Percentiles rank a stretch among this genome's conserved stretches.
Evolutionary conservation across 1,140 invertebrate species (phyloP).

Genomic region (Drosophila orena): DNA sequence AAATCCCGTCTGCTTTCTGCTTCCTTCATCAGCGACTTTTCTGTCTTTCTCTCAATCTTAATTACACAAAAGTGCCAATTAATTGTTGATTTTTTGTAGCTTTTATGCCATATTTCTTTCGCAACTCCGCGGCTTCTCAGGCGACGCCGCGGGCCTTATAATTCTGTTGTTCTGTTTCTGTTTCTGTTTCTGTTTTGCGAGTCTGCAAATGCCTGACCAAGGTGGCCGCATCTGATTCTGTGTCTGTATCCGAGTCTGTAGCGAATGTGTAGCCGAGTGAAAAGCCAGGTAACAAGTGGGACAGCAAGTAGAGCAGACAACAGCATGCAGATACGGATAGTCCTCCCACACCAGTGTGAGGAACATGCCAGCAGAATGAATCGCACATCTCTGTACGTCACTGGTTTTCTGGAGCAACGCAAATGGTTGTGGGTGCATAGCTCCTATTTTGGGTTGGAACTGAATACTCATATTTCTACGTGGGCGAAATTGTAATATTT

Average conservation of each 20-base stretch:
- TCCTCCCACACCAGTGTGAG: conserved; percentile 14
- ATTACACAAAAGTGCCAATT: conserved; percentile 78
- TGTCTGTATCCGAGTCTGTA: conserved; percentile 43
- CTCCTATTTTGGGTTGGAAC: too few relatives aligned
- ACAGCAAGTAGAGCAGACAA: conserved; percentile 64
- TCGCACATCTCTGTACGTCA: conserved; percentile 15
- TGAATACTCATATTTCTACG: too few relatives aligned
- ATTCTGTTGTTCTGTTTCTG: conserved; percentile 29
- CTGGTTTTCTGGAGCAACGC: conserved; percentile 29
- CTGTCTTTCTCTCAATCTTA: conserved; percentile 71
- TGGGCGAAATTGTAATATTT: too few relatives aligned
- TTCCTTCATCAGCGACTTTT: conserved; percentile 37
- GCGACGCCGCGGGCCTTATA: conserved; percentile 25
- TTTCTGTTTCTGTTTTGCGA: conserved; percentile 25
- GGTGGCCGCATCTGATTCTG: conserved; percentile 20
- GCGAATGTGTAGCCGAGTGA: conserved; percentile 49
- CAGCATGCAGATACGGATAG: conserved; percentile 14
- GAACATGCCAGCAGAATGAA: conserved; percentile 5
- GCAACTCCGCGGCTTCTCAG: conserved; percentile 25
- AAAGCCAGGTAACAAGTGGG: conserved; percentile 52
- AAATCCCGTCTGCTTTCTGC: conserved; percentile 33
- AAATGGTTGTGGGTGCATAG: background rate
- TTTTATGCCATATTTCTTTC: conserved; percentile 40
- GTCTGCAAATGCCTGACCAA: conserved; percentile 30
- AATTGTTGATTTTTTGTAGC: conserved; percentile 60